Evolutionary conservation across 37 sponge, comb jelly and placozoan genomes (phyloP).

Genomic region (Mnemiopsis leidyi): DNA sequence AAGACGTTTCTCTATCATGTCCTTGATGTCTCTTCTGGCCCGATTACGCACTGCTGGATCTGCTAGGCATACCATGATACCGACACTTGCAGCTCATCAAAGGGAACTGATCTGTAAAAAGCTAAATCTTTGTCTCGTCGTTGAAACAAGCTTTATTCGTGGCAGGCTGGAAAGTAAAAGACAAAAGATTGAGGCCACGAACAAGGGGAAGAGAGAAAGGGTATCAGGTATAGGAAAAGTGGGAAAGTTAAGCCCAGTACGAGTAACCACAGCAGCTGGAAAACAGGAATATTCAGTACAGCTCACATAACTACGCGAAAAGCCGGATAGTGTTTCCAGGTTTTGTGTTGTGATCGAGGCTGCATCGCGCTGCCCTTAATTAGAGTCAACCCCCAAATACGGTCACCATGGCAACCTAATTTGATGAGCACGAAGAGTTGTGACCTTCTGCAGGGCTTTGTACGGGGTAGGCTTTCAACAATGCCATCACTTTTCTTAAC

Average conservation of each 20-base stretch:
- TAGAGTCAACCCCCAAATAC: not conserved
- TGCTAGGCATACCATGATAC: not conserved
- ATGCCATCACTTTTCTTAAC: not conserved
- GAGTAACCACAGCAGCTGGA: too few relatives aligned
- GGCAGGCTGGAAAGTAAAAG: too few relatives aligned
- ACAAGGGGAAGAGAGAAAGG: too few relatives aligned
- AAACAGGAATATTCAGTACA: not conserved
- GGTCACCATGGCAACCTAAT: not conserved
- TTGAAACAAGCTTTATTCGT: too few relatives aligned
- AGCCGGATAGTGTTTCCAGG: not conserved
- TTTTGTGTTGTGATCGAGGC: not conserved
- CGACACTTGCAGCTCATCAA: not conserved
- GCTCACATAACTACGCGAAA: not conserved
- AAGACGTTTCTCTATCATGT: not conserved
- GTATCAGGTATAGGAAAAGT: too few relatives aligned
- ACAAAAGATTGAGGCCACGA: too few relatives aligned
- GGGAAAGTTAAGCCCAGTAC: too few relatives aligned
- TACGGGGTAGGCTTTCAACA: not conserved
- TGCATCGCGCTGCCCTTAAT: too few relatives aligned
- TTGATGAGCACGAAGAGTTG: not conserved
- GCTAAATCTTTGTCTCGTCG: too few relatives aligned
- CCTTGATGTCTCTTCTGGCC: not conserved
- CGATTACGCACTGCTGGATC: not conserved
- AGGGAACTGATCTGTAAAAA: too few relatives aligned
- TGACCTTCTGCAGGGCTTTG: not conserved